A percentile compares a stretch with the other conserved stretches of the same genome.
These are phyloP conservation scores for Halcyon malimbica DNA, from an alignment of 2,113 vertebrate genomes.

Conservation along the genomic window DNA sequence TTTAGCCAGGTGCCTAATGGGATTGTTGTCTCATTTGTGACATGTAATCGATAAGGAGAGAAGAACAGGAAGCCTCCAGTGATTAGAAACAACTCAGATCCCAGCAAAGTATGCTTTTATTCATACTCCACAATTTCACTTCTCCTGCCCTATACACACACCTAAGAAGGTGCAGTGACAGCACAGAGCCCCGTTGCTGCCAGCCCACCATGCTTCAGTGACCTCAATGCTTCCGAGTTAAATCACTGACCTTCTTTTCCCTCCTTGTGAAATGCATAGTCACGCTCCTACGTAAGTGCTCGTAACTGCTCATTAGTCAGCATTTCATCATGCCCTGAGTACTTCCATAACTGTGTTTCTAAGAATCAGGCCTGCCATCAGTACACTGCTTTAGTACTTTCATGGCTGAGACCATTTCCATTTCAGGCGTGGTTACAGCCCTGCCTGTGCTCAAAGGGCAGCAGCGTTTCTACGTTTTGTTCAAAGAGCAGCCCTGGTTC, in stretches of 20 bases:
- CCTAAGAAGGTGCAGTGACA: rapidly evolving
- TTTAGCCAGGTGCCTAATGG: background rate
- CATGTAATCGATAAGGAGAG: background rate
- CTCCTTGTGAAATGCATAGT: background rate
- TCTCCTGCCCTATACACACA: background rate
- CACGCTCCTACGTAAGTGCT: background rate
- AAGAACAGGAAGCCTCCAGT: background rate
- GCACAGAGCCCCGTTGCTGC: background rate
- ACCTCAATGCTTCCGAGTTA: background rate
- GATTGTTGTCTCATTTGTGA: background rate
- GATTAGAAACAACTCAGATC: background rate
- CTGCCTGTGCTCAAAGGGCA: background rate
- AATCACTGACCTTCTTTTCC: background rate
- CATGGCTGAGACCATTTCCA: background rate
- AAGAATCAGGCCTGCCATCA: background rate
- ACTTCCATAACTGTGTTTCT: background rate
- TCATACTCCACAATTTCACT: background rate
- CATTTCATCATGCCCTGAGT: background rate
- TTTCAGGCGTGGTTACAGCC: background rate
- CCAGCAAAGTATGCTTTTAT: background rate
- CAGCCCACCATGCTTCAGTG: background rate
- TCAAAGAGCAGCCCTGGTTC: background rate
- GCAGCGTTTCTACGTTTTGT: too few species aligned
- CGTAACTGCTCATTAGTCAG: background rate
- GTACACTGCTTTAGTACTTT: background rate